phyloP scores from a whole-genome alignment of 2,888 invertebrate genomes.

The Limenitis camilla region DNA sequence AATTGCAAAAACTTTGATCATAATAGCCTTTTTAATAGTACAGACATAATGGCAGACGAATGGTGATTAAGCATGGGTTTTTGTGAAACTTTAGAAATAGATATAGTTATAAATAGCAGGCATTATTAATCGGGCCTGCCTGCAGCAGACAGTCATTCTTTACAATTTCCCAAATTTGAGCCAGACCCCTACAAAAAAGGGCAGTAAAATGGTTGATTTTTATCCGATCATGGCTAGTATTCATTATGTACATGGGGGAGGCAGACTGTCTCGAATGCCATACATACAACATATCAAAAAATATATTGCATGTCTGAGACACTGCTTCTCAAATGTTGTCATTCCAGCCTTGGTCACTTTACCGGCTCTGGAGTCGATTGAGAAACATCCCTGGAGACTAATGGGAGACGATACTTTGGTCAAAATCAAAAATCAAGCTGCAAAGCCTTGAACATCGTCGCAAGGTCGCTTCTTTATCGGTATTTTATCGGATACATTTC shows the following conservation, averaged over 20 bases:
- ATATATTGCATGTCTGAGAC: conserved; percentile 27
- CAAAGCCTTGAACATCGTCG: no score
- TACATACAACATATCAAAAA: conserved; percentile 30
- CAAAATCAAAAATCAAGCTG: no score
- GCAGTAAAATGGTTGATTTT: conserved; percentile 20
- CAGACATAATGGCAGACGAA: no score
- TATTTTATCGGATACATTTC: no score
- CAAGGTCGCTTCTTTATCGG: no score
- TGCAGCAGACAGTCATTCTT: conserved; percentile 7
- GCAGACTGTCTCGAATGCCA: conserved; percentile 22
- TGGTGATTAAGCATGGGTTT: no score
- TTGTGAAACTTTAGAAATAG: no score
- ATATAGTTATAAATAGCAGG: not conserved
- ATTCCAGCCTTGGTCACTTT: not conserved
- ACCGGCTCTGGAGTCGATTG: no score
- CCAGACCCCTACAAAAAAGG: conserved; percentile 10
- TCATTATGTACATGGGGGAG: conserved; percentile 24
- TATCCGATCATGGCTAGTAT: conserved; percentile 26
- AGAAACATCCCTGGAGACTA: no score
- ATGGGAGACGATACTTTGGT: no score
- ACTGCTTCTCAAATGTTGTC: conserved; percentile 23
- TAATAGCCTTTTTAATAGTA: no score
- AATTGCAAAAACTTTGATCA: no score
- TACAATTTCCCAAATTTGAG: conserved; percentile 14
- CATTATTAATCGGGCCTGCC: not conserved